Evolutionary conservation across 2,113 vertebrate species (phyloP), one percentile per base, ranked within the genome.

Genomic region (Orthochromis malagaraziensis): DNA sequence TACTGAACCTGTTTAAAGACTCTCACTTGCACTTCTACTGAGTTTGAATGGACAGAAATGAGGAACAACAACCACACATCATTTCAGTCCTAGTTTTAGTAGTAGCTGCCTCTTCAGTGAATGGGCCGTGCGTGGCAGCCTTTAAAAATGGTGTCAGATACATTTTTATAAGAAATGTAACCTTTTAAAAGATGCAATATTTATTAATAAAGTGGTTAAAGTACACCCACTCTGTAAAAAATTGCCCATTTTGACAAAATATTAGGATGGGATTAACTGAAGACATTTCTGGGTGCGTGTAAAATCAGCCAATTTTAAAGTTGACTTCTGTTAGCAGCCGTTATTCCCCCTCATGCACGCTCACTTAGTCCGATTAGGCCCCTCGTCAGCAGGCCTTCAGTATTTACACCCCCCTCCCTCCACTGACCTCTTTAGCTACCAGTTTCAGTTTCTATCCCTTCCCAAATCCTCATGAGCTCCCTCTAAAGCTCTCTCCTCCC

Each of bases 401-500:
- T 86, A 65, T 82, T 86, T 65, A 86, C 85, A 24, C 83, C 80
- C 87, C 82, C 14, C 40, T 11, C 79, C 81, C 84, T 45, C 65
- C 68, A 4, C 12, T 91, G 92, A 93, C 93, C 92, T 92, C 89
- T 87, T 94, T 92, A 92, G 80, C 87, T 57, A 21, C 84, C 84
- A 86, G 92, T 94, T 91, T 94, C 93, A 93, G 92, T 94, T 93
- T 94, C 90, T 84, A 89, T 86, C 86, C 68, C 57, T 75, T 58
- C 55, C 49, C 82, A 92, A 89, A 91, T 89, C 93, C 90, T 88
- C 85, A 84, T 89, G 85, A 45, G 86, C 89, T 82, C 84, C 84
- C 60, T 84, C 24, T 91, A 88, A 90, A 87, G 73, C 91, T 26
- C 73, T 47, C 17, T 49, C 31, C 84, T 6, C 83, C 88, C 85